Base-by-base conservation (phyloP, 1,140 invertebrate species). In the Meloidogyne hapla region DNA sequence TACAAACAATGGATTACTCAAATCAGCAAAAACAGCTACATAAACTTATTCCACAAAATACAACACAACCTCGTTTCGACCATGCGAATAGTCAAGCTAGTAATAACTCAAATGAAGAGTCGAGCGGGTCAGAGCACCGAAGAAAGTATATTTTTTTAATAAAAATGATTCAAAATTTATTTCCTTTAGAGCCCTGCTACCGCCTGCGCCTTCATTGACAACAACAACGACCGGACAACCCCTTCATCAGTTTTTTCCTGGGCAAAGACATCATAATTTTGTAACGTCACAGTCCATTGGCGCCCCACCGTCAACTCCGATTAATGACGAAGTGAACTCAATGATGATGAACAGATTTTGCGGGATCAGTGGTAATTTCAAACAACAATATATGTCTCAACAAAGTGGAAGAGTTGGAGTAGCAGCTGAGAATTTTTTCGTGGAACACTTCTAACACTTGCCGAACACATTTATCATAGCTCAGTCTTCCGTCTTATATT, bases 91-190 rank as follows among this genome's bases (percentile, higher is more conserved):
- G 81, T 65, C 83, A 85, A 68, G 80, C 77, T 13, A 83, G 83
- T 28, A 80, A 76, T 28, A 80, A 81, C 56, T 83, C 82, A 18
- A 85, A 83, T 61, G 82, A 85, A 38, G 82, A 81, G 23, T 85
- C 83, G 21, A 83, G 76, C 68, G 79, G 81, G 5, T 84, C 83
- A 21, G 82, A 84, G 18, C 80, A 83, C 12, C 79, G 81, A 33
- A 78, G 79, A 75, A 81, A 80, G 81, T 82, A 48, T n/a, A 25
- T 8, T 63, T 21, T 73, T 62, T 48, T 40, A 33, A 23, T 70
- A 33, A 5, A 18, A n/a, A n/a, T 33, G 21, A 28, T 62, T 71
- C 25, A 40, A 48, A 12, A 63, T 62, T 23, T 25, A 9, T n/a
- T 18, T 21, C 9, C 4, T 76, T 18, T 23, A 76, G 75, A 45